Percentiles rank a stretch among this genome's conserved stretches.
Conservation (phyloP, 2,888 invertebrate genomes). For the Drosophila emarginata region DNA sequence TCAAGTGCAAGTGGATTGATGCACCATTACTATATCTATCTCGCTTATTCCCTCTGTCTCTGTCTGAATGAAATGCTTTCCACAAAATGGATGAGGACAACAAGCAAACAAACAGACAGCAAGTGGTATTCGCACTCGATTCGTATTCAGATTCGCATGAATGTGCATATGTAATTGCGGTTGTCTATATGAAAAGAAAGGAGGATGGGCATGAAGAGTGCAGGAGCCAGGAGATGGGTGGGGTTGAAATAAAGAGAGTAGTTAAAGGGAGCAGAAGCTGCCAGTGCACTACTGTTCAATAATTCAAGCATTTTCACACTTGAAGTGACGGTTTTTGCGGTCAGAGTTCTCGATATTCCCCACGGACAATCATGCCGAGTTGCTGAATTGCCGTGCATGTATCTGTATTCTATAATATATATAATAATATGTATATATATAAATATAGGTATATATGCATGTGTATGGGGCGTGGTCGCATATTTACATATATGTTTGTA, state of each 20-base stretch:
- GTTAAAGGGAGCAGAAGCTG: not conserved
- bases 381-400: not conserved
- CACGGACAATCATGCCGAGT: constrained; percentile 9
- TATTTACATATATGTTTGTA: not conserved
- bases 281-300: constrained; percentile 50
- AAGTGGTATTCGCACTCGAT: constrained; percentile 22
- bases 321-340: constrained; percentile 57
- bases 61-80: constrained; percentile 17
- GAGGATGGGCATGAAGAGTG: not conserved
- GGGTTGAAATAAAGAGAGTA: constrained; percentile 15
- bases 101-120: constrained; percentile 12
- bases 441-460: not conserved
- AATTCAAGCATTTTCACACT: constrained; percentile 74
- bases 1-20: constrained; percentile 46
- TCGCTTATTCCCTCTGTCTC: constrained; percentile 22
- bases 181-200: constrained; percentile 36
- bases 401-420: not conserved
- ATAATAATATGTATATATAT: not conserved
- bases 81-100: constrained; percentile 18
- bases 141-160: constrained; percentile 58
- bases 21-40: constrained; percentile 37
- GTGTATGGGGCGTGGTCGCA: too few relatives aligned
- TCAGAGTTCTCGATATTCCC: constrained; percentile 29
- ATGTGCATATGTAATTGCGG: constrained; percentile 75
- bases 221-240: not conserved